phyloP scores from a whole-genome alignment of 2,113 vertebrate genomes.

The Orientallactaga bullata region DNA sequence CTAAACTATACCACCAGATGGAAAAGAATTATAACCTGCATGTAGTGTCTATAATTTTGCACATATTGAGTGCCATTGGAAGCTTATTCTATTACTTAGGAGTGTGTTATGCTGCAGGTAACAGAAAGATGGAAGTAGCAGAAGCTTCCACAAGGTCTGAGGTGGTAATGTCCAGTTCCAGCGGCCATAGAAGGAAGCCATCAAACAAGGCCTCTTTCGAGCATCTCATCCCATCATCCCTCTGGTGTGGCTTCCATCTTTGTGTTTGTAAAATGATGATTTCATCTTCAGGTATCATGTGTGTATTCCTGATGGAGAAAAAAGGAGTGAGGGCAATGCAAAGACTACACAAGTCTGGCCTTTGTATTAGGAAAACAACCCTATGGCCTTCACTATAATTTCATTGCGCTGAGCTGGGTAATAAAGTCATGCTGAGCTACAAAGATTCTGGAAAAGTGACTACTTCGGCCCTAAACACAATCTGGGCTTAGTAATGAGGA shows the following conservation, averaged over 20 bases:
- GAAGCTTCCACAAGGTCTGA: neutral
- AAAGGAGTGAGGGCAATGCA: neutral
- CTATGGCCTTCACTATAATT: neutral
- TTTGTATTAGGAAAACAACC: neutral
- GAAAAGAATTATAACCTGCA: neutral
- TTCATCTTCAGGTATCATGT: neutral
- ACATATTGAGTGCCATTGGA: neutral
- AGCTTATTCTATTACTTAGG: neutral
- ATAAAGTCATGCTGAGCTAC: neutral
- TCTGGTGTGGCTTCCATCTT: neutral
- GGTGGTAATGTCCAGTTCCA: neutral
- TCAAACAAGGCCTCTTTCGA: rapidly evolving
- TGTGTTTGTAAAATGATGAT: neutral
- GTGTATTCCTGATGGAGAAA: neutral
- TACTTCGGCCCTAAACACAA: neutral
- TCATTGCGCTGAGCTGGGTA: neutral
- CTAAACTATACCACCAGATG: neutral
- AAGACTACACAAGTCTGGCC: neutral
- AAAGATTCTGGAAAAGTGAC: neutral
- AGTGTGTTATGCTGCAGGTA: neutral
- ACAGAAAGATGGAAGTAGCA: rapidly evolving
- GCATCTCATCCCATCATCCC: neutral
- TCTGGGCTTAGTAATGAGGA: neutral
- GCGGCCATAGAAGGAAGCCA: neutral
- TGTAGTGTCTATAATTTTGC: neutral